phyloP scores from a whole-genome alignment of 1,140 invertebrate species.

The Augochlora pura region DNA sequence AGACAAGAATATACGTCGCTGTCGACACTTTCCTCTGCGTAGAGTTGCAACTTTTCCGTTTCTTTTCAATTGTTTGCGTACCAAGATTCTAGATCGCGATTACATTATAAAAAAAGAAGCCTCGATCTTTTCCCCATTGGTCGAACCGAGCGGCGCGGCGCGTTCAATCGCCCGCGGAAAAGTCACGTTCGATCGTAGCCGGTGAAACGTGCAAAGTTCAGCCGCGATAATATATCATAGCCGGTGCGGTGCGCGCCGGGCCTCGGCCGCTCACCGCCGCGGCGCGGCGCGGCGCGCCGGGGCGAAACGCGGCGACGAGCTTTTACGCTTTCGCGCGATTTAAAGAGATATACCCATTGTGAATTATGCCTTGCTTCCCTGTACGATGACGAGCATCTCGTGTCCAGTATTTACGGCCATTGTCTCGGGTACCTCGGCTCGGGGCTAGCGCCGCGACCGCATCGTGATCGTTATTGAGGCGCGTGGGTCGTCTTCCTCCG shows the following conservation, averaged over 20 bases:
- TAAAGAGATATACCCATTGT: slow-evolving; percentile 66
- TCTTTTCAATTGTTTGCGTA: too few relatives aligned
- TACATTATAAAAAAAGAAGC: too few relatives aligned
- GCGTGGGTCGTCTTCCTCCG: slow-evolving; percentile 62
- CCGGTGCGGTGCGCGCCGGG: slow-evolving; percentile 28
- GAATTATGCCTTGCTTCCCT: slow-evolving; percentile 64
- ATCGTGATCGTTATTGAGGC: slow-evolving; percentile 66
- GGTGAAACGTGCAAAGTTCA: slow-evolving; percentile 64
- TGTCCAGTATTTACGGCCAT: slow-evolving; percentile 66
- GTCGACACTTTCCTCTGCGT: too few relatives aligned
- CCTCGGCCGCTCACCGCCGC: too few relatives aligned
- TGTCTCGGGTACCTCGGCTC: slow-evolving; percentile 56
- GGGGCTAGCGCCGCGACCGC: slow-evolving; percentile 53
- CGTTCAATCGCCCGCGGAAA: slow-evolving; percentile 49
- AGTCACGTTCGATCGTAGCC: slow-evolving; percentile 60
- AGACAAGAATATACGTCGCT: too few relatives aligned
- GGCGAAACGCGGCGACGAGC: slow-evolving; percentile 45
- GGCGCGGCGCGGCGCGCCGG: too few relatives aligned
- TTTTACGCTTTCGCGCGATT: slow-evolving; percentile 68
- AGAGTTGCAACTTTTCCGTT: too few relatives aligned
- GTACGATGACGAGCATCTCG: slow-evolving; percentile 65
- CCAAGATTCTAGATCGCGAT: too few relatives aligned
- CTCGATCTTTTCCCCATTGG: too few relatives aligned
- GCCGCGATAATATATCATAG: slow-evolving; percentile 55
- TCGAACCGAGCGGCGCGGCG: neutral